These are phyloP conservation scores for Hozukius guyotensis DNA, from an alignment of 2,797 vertebrate genomes.

Conservation along the genomic window DNA sequence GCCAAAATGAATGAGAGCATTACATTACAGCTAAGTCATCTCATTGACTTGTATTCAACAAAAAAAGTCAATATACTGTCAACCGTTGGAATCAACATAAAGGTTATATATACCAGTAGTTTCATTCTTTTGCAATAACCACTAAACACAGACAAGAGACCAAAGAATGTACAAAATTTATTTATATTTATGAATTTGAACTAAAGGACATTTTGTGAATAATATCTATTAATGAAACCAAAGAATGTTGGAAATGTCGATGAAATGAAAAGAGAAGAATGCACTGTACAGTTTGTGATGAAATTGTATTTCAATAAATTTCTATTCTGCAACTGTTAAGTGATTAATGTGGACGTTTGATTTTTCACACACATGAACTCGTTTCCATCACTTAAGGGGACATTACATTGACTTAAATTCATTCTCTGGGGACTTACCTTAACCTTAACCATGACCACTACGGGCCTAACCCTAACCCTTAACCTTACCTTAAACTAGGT, in stretches of 20 bases:
- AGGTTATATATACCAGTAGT: background rate
- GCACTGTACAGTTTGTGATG: conserved; percentile 67
- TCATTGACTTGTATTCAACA: background rate
- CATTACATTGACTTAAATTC: background rate
- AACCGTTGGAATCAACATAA: background rate
- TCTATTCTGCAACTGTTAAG: conserved; percentile 47
- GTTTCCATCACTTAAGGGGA: background rate
- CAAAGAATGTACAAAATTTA: conserved; percentile 80
- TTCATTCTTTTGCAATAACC: conserved; percentile 55
- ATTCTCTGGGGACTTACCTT: background rate
- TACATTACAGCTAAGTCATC: background rate
- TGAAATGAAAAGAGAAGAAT: conserved; percentile 50
- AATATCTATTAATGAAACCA: conserved; percentile 64
- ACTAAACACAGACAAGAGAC: conserved; percentile 65
- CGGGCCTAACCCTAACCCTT: background rate
- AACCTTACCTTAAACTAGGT: too few relatives aligned
- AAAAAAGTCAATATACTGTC: background rate
- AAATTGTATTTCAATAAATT: conserved; percentile 69
- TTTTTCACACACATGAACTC: background rate
- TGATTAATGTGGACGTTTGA: background rate
- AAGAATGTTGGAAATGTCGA: conserved; percentile 50
- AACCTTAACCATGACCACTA: background rate
- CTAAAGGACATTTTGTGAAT: conserved; percentile 71
- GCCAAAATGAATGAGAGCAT: background rate
- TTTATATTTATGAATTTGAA: conserved; percentile 81